phyloP scores from a whole-genome alignment of 2,113 vertebrate species.

The Patagioenas fasciata region DNA sequence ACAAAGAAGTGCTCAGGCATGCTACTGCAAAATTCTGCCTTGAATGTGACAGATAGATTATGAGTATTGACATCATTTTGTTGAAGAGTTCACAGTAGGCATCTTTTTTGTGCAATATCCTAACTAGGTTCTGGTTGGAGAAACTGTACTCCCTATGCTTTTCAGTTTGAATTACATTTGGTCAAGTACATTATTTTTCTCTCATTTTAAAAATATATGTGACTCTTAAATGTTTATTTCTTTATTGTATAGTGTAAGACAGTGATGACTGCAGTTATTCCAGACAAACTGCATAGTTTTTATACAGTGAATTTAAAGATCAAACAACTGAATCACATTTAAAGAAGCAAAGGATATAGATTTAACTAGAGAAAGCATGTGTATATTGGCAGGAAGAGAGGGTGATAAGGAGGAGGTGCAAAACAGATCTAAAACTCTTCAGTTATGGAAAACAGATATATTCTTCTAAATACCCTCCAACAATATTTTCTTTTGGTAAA shows the following conservation, averaged over 20 bases:
- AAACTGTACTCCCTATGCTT: background rate
- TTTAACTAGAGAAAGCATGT: background rate
- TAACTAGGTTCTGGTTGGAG: background rate
- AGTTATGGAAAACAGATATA: background rate
- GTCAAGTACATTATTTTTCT: background rate
- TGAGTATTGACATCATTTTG: background rate
- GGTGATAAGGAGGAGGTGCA: background rate
- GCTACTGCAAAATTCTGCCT: background rate
- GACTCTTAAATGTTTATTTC: background rate
- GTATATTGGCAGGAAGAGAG: background rate
- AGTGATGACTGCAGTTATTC: background rate
- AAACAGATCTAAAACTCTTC: background rate
- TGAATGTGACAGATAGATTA: background rate
- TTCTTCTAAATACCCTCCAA: background rate
- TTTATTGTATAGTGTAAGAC: background rate
- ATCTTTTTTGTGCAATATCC: background rate
- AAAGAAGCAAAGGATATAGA: background rate
- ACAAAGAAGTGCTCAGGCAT: background rate
- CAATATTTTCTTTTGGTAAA: background rate
- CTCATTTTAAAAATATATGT: background rate
- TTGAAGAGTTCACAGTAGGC: background rate
- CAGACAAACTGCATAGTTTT: background rate
- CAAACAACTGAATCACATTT: fast-evolving
- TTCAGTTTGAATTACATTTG: background rate
- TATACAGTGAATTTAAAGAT: background rate